These are phyloP conservation scores for Saturnia pavonia DNA, from an alignment of 2,888 invertebrate genomes.

Conservation along the genomic window DNA sequence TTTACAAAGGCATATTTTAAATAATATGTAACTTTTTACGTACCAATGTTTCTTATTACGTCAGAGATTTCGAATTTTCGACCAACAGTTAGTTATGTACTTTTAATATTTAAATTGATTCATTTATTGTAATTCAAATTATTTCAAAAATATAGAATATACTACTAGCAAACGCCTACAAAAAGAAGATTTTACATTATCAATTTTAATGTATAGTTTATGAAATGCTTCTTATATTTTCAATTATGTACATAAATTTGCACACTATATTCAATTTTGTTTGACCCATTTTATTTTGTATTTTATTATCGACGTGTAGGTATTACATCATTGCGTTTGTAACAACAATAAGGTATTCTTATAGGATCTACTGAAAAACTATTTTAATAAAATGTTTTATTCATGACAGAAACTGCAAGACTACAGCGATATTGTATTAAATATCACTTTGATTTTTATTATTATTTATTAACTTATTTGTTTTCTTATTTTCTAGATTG, in stretches of 20 bases:
- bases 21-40: neutral
- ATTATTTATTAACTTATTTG: neutral
- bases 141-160: neutral
- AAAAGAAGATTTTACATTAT: neutral
- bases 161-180: neutral
- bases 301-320: neutral
- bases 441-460: neutral
- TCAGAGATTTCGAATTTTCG: neutral
- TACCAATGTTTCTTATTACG: neutral
- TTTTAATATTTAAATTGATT: neutral
- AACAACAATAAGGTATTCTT: conserved; percentile 4
- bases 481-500: too few species aligned
- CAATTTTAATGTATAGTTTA: neutral
- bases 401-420: conserved; percentile 2
- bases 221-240: neutral
- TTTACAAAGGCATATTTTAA: neutral
- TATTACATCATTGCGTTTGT: conserved; percentile 8
- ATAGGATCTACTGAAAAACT: neutral
- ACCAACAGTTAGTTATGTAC: neutral
- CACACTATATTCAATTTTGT: conserved; percentile 3
- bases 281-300: neutral
- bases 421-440: neutral
- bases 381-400: conserved; percentile 11
- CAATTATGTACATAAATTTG: conserved; percentile 3
- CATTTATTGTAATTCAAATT: neutral